phyloP scores from a whole-genome alignment of 2,113 vertebrate genomes.

The Dipodomys ordii region DNA sequence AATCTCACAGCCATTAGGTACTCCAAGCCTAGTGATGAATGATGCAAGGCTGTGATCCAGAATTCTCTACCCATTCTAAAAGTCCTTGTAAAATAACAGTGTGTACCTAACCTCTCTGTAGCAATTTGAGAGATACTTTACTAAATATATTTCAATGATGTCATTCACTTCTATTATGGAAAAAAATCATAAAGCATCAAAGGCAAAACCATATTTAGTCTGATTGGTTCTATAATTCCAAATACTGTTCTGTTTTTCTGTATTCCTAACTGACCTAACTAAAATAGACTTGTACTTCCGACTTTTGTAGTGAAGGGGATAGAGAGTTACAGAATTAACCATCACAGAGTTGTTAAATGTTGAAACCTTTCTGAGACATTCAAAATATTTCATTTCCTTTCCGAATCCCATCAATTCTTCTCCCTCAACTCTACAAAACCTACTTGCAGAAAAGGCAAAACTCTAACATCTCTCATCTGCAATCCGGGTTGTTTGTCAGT shows the following conservation, averaged over 20 bases:
- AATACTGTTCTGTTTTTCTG: background rate
- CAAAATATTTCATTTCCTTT: conserved; percentile 36
- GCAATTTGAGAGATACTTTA: background rate
- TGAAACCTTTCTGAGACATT: background rate
- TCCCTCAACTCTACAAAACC: background rate
- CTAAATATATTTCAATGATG: background rate
- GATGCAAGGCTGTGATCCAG: background rate
- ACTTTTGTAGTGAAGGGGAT: background rate
- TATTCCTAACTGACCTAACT: conserved; percentile 25
- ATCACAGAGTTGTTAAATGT: background rate
- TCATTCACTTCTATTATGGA: background rate
- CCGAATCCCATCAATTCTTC: background rate
- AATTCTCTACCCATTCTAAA: background rate
- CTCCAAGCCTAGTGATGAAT: conserved; percentile 7
- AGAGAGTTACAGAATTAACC: background rate
- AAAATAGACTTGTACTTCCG: background rate
- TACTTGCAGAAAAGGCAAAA: background rate
- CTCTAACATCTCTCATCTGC: background rate
- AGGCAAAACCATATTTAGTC: background rate
- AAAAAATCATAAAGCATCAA: background rate
- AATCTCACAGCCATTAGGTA: background rate
- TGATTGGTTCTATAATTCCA: background rate
- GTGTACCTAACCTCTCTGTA: background rate
- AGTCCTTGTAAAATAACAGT: background rate
- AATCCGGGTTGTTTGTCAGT: background rate